Evolutionary conservation across 1,140 invertebrate species (phyloP).

Genomic region (Medauroidea extradentata): DNA sequence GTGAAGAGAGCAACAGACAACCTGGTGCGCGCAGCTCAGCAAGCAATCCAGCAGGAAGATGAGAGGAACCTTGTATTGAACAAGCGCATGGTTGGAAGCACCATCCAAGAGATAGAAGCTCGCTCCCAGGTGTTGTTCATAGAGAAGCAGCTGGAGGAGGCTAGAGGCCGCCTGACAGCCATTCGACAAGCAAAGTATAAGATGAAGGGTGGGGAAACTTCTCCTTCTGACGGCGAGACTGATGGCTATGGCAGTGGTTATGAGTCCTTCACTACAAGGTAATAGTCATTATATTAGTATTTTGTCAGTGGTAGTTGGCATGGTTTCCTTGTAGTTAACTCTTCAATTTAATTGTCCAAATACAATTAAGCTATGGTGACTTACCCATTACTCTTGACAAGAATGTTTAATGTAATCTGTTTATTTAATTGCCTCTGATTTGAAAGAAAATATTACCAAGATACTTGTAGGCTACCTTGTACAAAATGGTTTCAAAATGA

Average conservation of each 20-base stretch:
- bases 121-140: constrained; percentile 84
- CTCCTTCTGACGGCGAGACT: constrained; percentile 50
- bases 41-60: constrained; percentile 87
- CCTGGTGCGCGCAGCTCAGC: constrained; percentile 88
- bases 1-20: constrained; percentile 98
- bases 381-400: too few species aligned
- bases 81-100: constrained; percentile 86
- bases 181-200: constrained; percentile 83
- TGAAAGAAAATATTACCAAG: too few species aligned
- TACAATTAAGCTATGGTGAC: too few species aligned
- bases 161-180: constrained; percentile 78
- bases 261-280: constrained; percentile 36
- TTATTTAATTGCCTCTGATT: too few species aligned
- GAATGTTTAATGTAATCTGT: too few species aligned
- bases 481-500: too few species aligned
- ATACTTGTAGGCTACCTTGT: too few species aligned
- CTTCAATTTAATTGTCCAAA: neutral
- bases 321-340: neutral
- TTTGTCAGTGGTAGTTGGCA: neutral
- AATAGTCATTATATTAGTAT: neutral
- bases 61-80: constrained; percentile 86
- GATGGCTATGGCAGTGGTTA: constrained; percentile 42
- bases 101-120: constrained; percentile 89
- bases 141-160: constrained; percentile 90
- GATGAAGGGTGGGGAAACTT: constrained; percentile 51